Percentiles rank a stretch among this genome's conserved stretches.
phyloP scores from a whole-genome alignment of 2,888 invertebrate genomes.

The Eristalis tenax region DNA sequence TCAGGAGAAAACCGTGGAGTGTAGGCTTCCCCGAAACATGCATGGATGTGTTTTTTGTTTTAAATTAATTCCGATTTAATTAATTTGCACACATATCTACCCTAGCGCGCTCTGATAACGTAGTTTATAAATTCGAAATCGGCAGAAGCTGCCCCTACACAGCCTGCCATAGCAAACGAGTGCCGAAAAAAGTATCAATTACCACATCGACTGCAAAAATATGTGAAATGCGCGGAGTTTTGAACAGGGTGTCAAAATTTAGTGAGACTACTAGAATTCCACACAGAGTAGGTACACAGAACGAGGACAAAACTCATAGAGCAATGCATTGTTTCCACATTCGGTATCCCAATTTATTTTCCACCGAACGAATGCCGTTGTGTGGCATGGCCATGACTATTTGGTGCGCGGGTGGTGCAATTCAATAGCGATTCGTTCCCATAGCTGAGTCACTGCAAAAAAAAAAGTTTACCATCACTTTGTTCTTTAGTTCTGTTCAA shows the following conservation, averaged over 20 bases:
- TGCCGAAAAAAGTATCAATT: slow-evolving; percentile 29
- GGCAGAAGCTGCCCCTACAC: background rate
- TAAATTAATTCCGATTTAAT: background rate
- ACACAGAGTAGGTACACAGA: background rate
- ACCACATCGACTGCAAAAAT: slow-evolving; percentile 17
- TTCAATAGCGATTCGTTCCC: slow-evolving; percentile 11
- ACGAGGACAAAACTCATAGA: slow-evolving; percentile 1
- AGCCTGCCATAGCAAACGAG: background rate
- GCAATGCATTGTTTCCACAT: slow-evolving; percentile 44
- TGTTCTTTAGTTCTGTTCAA: slow-evolving; percentile 56
- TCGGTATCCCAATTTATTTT: slow-evolving; percentile 25
- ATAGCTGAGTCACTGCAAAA: slow-evolving; percentile 1
- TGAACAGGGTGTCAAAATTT: slow-evolving; percentile 31
- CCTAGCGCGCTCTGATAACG: background rate
- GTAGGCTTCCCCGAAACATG: background rate
- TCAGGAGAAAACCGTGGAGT: background rate
- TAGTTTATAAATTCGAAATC: background rate
- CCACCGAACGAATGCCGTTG: background rate
- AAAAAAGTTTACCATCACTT: slow-evolving; percentile 49
- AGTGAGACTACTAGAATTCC: slow-evolving; percentile 32
- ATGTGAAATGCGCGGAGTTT: background rate
- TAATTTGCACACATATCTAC: background rate
- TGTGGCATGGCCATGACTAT: background rate
- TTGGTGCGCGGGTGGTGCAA: background rate
- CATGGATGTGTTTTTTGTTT: background rate